Base-by-base conservation (phyloP, 2,113 vertebrate genomes). In the Crotalus helleri region DNA sequence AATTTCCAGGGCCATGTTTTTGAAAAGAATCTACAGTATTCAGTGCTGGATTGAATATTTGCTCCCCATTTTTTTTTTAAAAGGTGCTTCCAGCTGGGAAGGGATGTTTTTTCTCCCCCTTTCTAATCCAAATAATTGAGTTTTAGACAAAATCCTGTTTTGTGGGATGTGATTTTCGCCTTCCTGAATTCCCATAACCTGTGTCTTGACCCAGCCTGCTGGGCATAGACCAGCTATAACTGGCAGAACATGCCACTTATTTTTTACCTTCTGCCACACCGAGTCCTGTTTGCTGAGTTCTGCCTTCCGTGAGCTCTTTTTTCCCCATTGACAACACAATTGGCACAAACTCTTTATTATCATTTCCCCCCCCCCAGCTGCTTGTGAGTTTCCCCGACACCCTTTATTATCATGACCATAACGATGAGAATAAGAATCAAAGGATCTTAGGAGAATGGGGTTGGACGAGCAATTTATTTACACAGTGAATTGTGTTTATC, bases 331-430 rank as follows among this genome's bases (percentile, higher is more conserved):
- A 96, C 91, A 96, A 33, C 64, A 90, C 46, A 58, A 95, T 51
- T 26, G 23, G 94, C 94, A 91, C 92, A 96, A 97, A 95, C 90
- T 87, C 93, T 96, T 95, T 95, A 96, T 95, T 95, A 93, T 92
- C 95, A 95, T 96, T 97, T 39, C 39, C 39, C 95, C 91, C 7
- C 8, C 49, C 81, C 93, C 95, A 97, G 95, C 91, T 89, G 95
- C 94, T 97, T 61, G 2, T 91, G 96, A 95, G 93, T 93, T 97
- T 97, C 97, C 95, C 95, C 94, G 92, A 97, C 97, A 95, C 93
- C 96, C 95, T 94, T 97, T 97, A 97, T 97, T 97, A 94, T 94
- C 96, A 97, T 97, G 96, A 97, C 94, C 95, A 96, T 95, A 93
- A 96, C 94, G n/a, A 92, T 96, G 95, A 44, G 95, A 95, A 58